Percentiles rank a stretch among this genome's conserved stretches.
phyloP scores from a whole-genome alignment of 2,113 vertebrate species.

The Daphoenositta chrysoptera region DNA sequence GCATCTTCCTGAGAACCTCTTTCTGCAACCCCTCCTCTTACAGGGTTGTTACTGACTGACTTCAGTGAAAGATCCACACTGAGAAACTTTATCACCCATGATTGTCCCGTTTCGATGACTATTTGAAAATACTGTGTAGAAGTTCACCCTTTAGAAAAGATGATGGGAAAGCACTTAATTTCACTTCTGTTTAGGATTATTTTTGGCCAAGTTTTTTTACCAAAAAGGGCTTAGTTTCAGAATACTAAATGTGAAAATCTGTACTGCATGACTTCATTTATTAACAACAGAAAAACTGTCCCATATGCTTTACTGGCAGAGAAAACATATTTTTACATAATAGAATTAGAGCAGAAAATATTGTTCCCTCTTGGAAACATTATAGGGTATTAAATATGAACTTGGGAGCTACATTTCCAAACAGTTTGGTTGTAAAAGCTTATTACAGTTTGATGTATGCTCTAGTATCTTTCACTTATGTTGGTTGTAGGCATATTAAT shows the following conservation, averaged over 20 bases:
- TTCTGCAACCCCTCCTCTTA: not conserved
- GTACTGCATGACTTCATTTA: slow-evolving; percentile 53
- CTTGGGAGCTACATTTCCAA: slow-evolving; percentile 44
- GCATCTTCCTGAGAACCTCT: not conserved
- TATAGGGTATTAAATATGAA: slow-evolving; percentile 36
- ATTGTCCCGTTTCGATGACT: not conserved
- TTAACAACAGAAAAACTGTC: slow-evolving; percentile 57
- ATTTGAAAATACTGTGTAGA: not conserved
- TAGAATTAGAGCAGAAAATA: slow-evolving; percentile 68
- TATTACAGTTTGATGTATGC: slow-evolving; percentile 15
- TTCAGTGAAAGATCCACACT: not conserved
- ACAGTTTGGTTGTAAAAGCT: slow-evolving; percentile 41
- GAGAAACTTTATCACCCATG: not conserved
- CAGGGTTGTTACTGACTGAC: not conserved
- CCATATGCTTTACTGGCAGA: slow-evolving; percentile 62
- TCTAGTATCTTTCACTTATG: not conserved
- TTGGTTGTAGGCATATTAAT: not conserved
- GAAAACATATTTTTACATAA: slow-evolving; percentile 55
- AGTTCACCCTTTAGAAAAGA: slow-evolving; percentile 4
- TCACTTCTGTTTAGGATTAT: slow-evolving; percentile 36
- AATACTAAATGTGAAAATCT: slow-evolving; percentile 56
- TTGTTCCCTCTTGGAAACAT: slow-evolving; percentile 60
- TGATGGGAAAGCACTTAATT: slow-evolving; percentile 41
- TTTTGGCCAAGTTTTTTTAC: slow-evolving; percentile 47
- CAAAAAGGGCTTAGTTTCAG: slow-evolving; percentile 60